Evolutionary conservation across 1,140 invertebrate species (phyloP).

Genomic region (Megathymus violae): DNA sequence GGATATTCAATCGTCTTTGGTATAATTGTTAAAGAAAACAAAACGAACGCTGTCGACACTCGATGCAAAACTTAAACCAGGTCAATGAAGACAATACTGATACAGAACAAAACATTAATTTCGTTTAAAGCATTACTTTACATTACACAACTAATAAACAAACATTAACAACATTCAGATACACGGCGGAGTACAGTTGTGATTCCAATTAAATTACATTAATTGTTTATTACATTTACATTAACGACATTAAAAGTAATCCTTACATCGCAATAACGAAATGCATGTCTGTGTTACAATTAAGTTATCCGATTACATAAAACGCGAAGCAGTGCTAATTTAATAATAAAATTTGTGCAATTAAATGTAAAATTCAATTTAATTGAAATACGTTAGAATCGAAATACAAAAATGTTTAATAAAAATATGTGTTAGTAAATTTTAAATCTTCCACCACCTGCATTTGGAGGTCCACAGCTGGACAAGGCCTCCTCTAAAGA

Average conservation of each 20-base stretch:
- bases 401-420: slow-evolving; percentile 20
- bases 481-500: neutral
- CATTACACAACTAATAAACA: slow-evolving; percentile 75
- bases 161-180: slow-evolving; percentile 65
- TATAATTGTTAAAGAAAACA: slow-evolving; percentile 78
- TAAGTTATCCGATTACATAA: slow-evolving; percentile 18
- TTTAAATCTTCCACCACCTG: slow-evolving; percentile 7
- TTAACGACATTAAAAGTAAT: slow-evolving; percentile 10
- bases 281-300: slow-evolving; percentile 23
- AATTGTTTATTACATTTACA: slow-evolving; percentile 23
- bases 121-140: slow-evolving; percentile 75
- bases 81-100: slow-evolving; percentile 74
- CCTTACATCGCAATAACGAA: slow-evolving; percentile 15
- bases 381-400: slow-evolving; percentile 15
- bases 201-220: slow-evolving; percentile 40
- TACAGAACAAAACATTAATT: slow-evolving; percentile 68
- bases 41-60: slow-evolving; percentile 62
- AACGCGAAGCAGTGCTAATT: slow-evolving; percentile 30
- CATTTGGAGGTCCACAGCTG: neutral
- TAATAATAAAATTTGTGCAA: slow-evolving; percentile 24
- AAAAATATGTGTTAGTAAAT: slow-evolving; percentile 13
- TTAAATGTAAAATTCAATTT: slow-evolving; percentile 27
- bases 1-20: slow-evolving; percentile 82
- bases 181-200: slow-evolving; percentile 60
- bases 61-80: slow-evolving; percentile 56